These are phyloP conservation scores for Temnothorax unifasciatus DNA, from an alignment of 2,888 invertebrate species.

Conservation along the genomic window DNA sequence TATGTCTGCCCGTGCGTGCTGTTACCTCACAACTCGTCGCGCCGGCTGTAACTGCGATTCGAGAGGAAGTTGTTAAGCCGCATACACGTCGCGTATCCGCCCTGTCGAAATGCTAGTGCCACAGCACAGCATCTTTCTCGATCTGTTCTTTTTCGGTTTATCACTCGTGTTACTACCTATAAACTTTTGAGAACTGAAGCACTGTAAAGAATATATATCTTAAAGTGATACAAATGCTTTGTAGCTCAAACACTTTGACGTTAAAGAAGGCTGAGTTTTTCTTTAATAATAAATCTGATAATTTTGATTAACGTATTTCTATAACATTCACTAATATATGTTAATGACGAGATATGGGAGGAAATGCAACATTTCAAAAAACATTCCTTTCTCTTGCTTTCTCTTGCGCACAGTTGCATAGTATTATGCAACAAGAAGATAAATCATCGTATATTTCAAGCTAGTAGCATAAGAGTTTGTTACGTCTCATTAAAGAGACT, in stretches of 20 bases:
- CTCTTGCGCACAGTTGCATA: constrained; percentile 20
- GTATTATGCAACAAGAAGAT: constrained; percentile 37
- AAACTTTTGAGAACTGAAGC: neutral
- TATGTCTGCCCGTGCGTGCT: constrained; percentile 79
- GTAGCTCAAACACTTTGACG: neutral
- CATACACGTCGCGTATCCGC: constrained; percentile 28
- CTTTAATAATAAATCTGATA: neutral
- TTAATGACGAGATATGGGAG: neutral
- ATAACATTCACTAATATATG: neutral
- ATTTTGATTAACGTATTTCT: neutral
- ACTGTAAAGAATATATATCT: neutral
- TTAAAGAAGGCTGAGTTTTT: neutral
- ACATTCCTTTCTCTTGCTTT: constrained; percentile 39
- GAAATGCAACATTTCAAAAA: constrained; percentile 1
- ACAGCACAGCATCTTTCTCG: neutral
- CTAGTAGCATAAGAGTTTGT: neutral
- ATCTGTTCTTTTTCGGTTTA: neutral
- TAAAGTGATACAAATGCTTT: neutral
- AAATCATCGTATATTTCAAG: neutral
- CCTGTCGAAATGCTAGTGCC: constrained; percentile 8
- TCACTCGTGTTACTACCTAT: neutral
- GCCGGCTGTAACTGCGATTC: constrained; percentile 75
- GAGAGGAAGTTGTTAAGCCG: constrained; percentile 55
- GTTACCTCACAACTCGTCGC: constrained; percentile 80
- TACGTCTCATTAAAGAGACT: constrained; percentile 19